Evolutionary conservation across 2,888 invertebrate genomes (phyloP).

Genomic region (Lordiphosa andalusiaca): DNA sequence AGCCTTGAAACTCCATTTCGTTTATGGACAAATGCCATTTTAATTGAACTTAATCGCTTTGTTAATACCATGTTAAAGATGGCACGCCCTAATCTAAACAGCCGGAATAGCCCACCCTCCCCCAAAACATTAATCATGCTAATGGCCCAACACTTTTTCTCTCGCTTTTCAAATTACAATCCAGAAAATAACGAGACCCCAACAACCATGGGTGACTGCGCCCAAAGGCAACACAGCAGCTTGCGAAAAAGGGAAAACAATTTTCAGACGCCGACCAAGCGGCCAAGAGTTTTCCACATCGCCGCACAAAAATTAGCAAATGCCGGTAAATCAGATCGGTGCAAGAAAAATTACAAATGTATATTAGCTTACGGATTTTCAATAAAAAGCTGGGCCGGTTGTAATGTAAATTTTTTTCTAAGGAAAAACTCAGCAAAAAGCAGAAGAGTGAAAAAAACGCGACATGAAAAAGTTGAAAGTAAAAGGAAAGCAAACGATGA

Average conservation of each 20-base stretch:
- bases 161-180: conserved; percentile 47
- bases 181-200: conserved; percentile 58
- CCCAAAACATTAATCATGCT: conserved; percentile 67
- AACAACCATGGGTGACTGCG: conserved; percentile 64
- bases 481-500: conserved; percentile 70
- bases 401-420: conserved; percentile 47
- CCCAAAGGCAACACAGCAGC: conserved; percentile 24
- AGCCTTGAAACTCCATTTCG: conserved; percentile 36
- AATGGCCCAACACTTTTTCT: conserved; percentile 61
- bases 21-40: conserved; percentile 18
- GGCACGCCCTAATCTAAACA: conserved; percentile 26
- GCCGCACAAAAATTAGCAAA: conserved; percentile 70
- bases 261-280: conserved; percentile 54
- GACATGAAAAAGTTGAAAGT: conserved; percentile 73
- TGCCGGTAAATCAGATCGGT: conserved; percentile 43
- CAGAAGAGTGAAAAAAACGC: conserved; percentile 32
- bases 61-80: conserved; percentile 29
- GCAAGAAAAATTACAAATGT: conserved; percentile 50
- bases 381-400: conserved; percentile 26
- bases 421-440: conserved; percentile 23
- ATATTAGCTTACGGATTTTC: conserved; percentile 39
- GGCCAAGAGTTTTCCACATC: conserved; percentile 68
- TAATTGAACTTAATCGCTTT: conserved; percentile 35
- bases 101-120: conserved; percentile 14
- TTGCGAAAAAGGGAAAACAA: conserved; percentile 65